Percentiles rank a stretch among this genome's conserved stretches.
Evolutionary conservation across 2,113 vertebrate genomes (phyloP).

Genomic region (Rattus norvegicus): DNA sequence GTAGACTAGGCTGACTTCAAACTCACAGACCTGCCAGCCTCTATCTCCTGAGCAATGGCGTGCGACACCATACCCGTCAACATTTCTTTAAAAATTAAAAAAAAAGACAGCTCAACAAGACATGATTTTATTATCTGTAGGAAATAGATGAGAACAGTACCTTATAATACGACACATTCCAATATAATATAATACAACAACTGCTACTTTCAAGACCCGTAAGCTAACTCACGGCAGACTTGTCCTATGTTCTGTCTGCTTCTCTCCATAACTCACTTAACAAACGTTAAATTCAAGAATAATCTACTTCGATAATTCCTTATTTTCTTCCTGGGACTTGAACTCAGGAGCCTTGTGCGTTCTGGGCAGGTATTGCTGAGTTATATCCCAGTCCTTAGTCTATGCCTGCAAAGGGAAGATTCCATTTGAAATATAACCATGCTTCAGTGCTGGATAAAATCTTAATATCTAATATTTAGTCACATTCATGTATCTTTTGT

Average conservation of each 20-base stretch:
- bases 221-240: not conserved
- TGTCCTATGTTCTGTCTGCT: not conserved
- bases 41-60: not conserved
- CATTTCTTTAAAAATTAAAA: not conserved
- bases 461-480: not conserved
- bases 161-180: not conserved
- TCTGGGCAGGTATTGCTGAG: no score
- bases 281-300: not conserved
- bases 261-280: not conserved
- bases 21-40: not conserved
- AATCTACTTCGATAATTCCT: not conserved
- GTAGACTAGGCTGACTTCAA: not conserved
- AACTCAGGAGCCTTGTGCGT: not conserved
- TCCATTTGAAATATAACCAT: constrained; percentile 14
- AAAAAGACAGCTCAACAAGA: not conserved
- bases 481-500: not conserved
- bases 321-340: not conserved
- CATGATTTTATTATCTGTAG: not conserved
- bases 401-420: not conserved
- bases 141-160: not conserved
- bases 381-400: not conserved
- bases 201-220: not conserved
- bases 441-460: constrained; percentile 9
- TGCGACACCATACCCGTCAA: no score
- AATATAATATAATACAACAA: not conserved